Evolutionary conservation across 64 coral and sea anemone species (phyloP).

Genomic region (Montipora efflorescens): DNA sequence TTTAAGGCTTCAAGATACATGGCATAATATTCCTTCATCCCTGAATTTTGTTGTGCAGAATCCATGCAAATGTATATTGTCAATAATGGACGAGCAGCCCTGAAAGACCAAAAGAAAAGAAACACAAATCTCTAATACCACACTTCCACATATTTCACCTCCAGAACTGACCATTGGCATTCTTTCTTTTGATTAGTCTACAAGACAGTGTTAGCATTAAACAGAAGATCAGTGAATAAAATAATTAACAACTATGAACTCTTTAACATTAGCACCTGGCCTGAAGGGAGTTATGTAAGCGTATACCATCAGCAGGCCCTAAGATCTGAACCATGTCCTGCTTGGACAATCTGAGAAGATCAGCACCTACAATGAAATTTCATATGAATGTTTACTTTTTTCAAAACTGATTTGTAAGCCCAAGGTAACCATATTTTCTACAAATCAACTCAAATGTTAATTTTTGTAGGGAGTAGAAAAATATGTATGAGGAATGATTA

Average conservation of each 20-base stretch:
- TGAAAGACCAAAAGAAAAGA: constrained; percentile 33
- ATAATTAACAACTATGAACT: not conserved
- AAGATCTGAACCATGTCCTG: constrained; percentile 94
- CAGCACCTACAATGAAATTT: constrained; percentile 70
- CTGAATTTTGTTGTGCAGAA: constrained; percentile 88
- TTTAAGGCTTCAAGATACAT: constrained; percentile 87
- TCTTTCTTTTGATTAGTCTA: too few relatives aligned
- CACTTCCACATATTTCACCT: too few relatives aligned
- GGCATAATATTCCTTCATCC: constrained; percentile 97
- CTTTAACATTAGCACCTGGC: constrained; percentile 63
- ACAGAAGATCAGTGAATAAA: too few relatives aligned
- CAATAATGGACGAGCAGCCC: constrained; percentile 80
- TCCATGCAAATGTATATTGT: constrained; percentile 96
- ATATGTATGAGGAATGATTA: too few relatives aligned
- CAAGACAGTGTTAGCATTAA: too few relatives aligned
- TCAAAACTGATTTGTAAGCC: too few relatives aligned
- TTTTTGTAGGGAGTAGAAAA: too few relatives aligned
- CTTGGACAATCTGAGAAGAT: constrained; percentile 86
- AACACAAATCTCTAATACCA: too few relatives aligned
- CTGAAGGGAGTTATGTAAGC: constrained; percentile 88
- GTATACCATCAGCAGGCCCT: constrained; percentile 97
- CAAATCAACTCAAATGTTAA: not conserved
- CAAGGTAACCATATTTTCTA: too few relatives aligned
- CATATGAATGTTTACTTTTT: too few relatives aligned
- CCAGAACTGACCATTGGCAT: too few relatives aligned